Evolutionary conservation across 35 echinoderm and acorn worm genomes (phyloP).

Genomic region (Apostichopus japonicus): DNA sequence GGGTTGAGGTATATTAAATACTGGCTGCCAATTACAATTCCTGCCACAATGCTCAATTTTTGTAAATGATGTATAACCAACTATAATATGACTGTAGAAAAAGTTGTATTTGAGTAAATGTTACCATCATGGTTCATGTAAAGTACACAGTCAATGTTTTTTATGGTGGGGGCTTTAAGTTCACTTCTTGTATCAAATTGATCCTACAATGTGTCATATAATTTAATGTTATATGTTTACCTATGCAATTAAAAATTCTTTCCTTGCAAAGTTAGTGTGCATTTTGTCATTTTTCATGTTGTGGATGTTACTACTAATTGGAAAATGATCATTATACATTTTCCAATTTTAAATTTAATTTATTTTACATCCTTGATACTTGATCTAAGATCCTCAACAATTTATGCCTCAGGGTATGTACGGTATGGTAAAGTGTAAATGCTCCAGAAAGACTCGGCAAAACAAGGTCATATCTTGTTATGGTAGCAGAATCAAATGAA

Average conservation of each 20-base stretch:
- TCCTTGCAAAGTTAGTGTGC: neutral
- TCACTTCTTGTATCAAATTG: neutral
- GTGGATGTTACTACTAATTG: too few relatives aligned
- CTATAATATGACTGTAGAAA: neutral
- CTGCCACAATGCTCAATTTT: neutral
- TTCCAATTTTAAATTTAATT: too few relatives aligned
- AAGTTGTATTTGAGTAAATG: neutral
- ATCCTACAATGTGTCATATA: neutral
- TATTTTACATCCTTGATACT: too few relatives aligned
- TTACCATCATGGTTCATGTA: neutral
- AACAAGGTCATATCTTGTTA: too few relatives aligned
- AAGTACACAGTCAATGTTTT: neutral
- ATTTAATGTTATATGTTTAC: constrained; percentile 6
- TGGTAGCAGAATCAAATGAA: too few relatives aligned
- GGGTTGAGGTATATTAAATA: neutral
- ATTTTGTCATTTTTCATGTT: too few relatives aligned
- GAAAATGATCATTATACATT: too few relatives aligned
- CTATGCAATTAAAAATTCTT: neutral
- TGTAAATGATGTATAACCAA: neutral
- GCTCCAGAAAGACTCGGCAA: too few relatives aligned
- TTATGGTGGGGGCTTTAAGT: neutral
- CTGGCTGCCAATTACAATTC: neutral
- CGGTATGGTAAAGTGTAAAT: too few relatives aligned
- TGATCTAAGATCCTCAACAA: too few relatives aligned
- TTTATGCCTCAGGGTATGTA: too few relatives aligned